phyloP scores from a whole-genome alignment of 2,113 vertebrate genomes.

The Atrichornis clamosus region DNA sequence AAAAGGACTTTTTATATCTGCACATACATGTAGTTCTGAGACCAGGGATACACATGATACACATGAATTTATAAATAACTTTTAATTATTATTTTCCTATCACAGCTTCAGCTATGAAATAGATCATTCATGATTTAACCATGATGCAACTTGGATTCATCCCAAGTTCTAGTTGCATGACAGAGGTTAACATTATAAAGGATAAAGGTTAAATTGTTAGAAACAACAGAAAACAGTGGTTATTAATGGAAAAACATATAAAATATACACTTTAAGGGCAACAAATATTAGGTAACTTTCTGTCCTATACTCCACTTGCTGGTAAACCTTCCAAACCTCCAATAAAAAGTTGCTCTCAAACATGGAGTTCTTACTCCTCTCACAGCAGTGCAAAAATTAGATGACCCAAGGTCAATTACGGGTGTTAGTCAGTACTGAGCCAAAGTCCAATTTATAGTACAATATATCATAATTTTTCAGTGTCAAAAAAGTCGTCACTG shows the following conservation, averaged over 20 bases:
- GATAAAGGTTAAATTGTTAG: neutral
- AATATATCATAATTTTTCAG: constrained; percentile 47
- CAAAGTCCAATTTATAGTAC: neutral
- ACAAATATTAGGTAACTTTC: neutral
- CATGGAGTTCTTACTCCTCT: neutral
- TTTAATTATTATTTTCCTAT: neutral
- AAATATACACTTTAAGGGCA: neutral
- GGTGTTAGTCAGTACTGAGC: neutral
- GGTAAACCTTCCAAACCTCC: neutral
- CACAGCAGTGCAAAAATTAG: neutral
- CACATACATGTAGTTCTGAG: neutral
- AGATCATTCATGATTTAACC: neutral
- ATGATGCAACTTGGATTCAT: neutral
- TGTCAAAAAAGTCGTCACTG: constrained; percentile 13
- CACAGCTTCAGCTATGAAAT: neutral
- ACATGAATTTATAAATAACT: neutral
- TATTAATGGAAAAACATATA: neutral
- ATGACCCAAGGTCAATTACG: constrained; percentile 14
- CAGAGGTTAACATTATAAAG: neutral
- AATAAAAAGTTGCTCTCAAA: neutral
- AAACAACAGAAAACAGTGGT: neutral
- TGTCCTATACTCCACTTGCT: neutral
- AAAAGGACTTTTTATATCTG: neutral
- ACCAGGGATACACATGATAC: neutral
- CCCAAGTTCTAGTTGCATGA: neutral